Percentiles rank a stretch among this genome's conserved stretches.
phyloP scores from a whole-genome alignment of 1,140 invertebrate genomes.

The Bacillus rossius region DNA sequence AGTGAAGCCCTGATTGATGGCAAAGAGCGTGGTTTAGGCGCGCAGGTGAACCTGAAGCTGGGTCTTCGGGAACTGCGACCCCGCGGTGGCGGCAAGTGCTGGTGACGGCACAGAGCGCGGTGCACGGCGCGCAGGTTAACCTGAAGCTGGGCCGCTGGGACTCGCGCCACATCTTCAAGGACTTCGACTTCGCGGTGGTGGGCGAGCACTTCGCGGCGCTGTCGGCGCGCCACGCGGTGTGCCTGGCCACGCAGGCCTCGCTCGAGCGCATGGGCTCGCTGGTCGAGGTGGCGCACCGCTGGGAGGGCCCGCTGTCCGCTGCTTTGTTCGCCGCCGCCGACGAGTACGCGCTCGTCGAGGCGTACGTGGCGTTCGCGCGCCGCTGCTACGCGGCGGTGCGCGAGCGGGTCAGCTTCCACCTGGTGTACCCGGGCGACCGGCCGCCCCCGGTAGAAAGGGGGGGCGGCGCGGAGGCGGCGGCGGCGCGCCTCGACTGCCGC shows the following conservation, averaged over 20 bases:
- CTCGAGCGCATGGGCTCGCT: slow-evolving; percentile 73
- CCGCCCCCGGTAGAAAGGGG: slow-evolving; percentile 27
- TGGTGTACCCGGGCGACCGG: slow-evolving; percentile 54
- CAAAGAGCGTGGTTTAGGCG: too few species aligned
- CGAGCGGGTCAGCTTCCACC: slow-evolving; percentile 63
- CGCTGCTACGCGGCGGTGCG: slow-evolving; percentile 66
- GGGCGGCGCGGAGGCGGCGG: not conserved
- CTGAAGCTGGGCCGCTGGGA: slow-evolving; percentile 67
- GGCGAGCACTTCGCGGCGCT: slow-evolving; percentile 53
- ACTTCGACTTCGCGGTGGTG: slow-evolving; percentile 65
- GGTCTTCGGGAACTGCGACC: too few species aligned
- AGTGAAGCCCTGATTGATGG: too few species aligned
- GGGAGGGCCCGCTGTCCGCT: slow-evolving; percentile 81
- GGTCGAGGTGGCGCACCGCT: slow-evolving; percentile 68
- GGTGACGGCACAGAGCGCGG: too few species aligned
- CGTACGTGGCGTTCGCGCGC: slow-evolving; percentile 66
- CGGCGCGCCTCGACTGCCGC: slow-evolving; percentile 50
- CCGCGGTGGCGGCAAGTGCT: too few species aligned
- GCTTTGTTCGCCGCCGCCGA: slow-evolving; percentile 74
- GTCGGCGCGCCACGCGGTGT: slow-evolving; percentile 55
- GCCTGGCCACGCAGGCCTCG: slow-evolving; percentile 78
- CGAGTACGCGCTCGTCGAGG: slow-evolving; percentile 36
- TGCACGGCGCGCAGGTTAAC: slow-evolving; percentile 51
- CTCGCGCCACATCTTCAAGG: slow-evolving; percentile 55
- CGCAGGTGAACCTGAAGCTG: too few species aligned